These are phyloP conservation scores for Autographa gamma DNA, from an alignment of 2,888 invertebrate species.

Conservation along the genomic window DNA sequence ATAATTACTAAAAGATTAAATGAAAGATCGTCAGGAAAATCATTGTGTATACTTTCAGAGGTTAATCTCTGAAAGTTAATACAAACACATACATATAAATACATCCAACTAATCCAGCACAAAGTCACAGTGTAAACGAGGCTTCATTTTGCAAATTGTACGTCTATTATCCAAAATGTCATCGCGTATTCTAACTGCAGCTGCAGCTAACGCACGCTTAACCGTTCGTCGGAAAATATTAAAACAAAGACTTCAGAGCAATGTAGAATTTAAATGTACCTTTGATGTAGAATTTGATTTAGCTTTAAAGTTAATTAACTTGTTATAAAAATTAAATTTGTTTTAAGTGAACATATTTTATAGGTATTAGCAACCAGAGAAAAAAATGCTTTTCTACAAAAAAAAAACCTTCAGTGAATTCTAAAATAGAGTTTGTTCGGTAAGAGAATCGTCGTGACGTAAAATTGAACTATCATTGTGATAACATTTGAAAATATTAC, in stretches of 20 bases:
- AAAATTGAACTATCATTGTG: too few relatives aligned
- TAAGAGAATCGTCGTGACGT: too few relatives aligned
- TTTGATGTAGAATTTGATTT: background rate
- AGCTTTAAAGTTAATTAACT: background rate
- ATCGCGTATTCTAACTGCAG: background rate
- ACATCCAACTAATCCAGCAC: background rate
- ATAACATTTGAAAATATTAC: too few relatives aligned
- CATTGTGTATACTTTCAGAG: too few relatives aligned
- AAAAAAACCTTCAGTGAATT: too few relatives aligned
- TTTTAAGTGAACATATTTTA: background rate
- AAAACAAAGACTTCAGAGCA: background rate
- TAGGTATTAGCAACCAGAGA: background rate
- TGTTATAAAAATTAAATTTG: background rate
- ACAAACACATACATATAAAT: too few relatives aligned
- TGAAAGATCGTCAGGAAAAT: too few relatives aligned
- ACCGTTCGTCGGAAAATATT: background rate
- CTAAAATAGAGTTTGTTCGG: too few relatives aligned
- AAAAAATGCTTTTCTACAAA: too few relatives aligned
- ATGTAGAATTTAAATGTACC: background rate
- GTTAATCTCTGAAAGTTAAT: too few relatives aligned
- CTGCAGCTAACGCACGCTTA: background rate
- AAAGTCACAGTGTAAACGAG: background rate
- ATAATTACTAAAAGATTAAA: too few relatives aligned
- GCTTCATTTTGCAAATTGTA: background rate
- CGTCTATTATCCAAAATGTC: background rate